Conservation (phyloP, 2,888 invertebrate genomes). For the Deilephila elpenor region DNA sequence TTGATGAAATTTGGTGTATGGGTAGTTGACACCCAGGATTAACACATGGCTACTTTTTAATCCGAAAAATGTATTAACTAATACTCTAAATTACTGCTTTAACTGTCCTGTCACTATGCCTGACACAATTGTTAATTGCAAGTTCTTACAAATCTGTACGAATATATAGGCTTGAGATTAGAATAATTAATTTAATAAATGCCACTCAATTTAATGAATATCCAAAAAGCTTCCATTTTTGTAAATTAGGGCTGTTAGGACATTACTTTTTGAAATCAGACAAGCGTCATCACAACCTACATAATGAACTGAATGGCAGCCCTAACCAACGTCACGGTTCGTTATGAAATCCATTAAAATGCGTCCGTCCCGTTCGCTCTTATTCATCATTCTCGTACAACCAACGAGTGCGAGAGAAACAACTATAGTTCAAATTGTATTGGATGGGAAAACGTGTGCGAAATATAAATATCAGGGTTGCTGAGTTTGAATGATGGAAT, state of each 20-base stretch:
- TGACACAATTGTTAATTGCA: no score
- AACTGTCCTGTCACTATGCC: no score
- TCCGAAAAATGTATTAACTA: no score
- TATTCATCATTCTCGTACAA: slow-evolving; percentile 47
- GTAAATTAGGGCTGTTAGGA: slow-evolving; percentile 8
- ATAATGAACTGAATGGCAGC: slow-evolving; percentile 39
- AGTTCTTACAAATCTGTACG: no score
- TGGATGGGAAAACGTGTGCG: slow-evolving; percentile 47
- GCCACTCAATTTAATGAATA: neutral
- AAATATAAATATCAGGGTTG: slow-evolving; percentile 57
- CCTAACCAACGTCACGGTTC: slow-evolving; percentile 39
- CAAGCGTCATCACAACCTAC: slow-evolving; percentile 31
- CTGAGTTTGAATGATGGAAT: neutral
- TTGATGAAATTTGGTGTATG: no score
- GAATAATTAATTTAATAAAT: neutral
- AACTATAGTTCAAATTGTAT: slow-evolving; percentile 16
- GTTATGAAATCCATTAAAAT: slow-evolving; percentile 34
- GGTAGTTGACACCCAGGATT: no score
- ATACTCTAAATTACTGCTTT: no score
- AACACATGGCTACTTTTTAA: no score
- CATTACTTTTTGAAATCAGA: neutral
- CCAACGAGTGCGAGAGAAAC: slow-evolving; percentile 44
- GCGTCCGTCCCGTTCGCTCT: slow-evolving; percentile 49
- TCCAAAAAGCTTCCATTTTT: slow-evolving; percentile 1
- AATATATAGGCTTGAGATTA: no score